A percentile compares a stretch with the other conserved stretches of the same genome.
Conservation (phyloP, 2,797 vertebrate species). For the Champsocephalus gunnari region DNA sequence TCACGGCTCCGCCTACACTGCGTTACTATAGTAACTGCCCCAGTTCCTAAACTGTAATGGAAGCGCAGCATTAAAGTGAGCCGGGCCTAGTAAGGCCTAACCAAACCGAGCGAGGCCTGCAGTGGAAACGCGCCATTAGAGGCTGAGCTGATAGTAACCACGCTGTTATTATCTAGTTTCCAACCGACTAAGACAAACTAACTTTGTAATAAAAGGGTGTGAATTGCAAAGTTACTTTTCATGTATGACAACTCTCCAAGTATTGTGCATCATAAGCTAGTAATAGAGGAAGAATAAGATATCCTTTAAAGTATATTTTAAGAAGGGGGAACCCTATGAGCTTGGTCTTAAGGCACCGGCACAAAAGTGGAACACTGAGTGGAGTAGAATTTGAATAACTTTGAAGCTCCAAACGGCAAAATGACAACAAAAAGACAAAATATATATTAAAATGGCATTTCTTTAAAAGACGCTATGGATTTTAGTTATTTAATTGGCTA, state of each 20-base stretch:
- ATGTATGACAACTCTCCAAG: not conserved
- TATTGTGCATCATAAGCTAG: not conserved
- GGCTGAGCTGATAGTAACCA: constrained; percentile 34
- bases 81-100: too few species aligned
- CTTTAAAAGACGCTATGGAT: not conserved
- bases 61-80: too few species aligned
- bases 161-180: constrained; percentile 31
- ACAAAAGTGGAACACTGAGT: not conserved
- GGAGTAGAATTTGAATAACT: not conserved
- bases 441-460: not conserved
- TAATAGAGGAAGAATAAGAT: not conserved
- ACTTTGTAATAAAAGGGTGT: not conserved
- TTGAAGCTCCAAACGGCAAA: not conserved
- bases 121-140: not conserved
- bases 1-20: too few species aligned
- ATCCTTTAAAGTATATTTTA: not conserved
- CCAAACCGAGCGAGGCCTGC: too few species aligned
- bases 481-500: not conserved
- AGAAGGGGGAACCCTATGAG: not conserved
- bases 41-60: too few species aligned
- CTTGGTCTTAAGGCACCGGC: not conserved
- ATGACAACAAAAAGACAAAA: not conserved
- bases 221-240: too few species aligned
- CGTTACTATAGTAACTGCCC: too few species aligned
- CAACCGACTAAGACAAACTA: constrained; percentile 11